Conservation (phyloP, 2,888 invertebrate genomes). For the Chydorus sphaericus region DNA sequence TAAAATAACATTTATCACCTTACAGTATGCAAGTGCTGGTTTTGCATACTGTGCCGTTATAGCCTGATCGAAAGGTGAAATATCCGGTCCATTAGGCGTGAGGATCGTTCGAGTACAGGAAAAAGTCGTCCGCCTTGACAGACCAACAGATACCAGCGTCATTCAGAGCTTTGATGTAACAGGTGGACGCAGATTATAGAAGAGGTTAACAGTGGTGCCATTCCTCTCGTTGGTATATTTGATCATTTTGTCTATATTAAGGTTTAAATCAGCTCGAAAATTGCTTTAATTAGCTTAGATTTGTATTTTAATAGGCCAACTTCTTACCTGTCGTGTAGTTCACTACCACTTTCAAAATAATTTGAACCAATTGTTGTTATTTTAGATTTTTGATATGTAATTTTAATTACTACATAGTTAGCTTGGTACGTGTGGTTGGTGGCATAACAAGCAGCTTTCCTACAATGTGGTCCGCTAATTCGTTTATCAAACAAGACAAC, state of each 20-base stretch:
- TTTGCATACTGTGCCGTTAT: constrained; percentile 58
- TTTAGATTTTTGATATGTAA: background rate
- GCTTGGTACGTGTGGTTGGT: constrained; percentile 44
- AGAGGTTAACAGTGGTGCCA: constrained; percentile 51
- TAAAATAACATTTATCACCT: background rate
- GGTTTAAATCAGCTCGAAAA: constrained; percentile 43
- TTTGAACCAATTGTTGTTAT: background rate
- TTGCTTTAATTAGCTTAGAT: constrained; percentile 15
- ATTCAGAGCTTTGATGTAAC: constrained; percentile 63
- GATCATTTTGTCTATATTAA: constrained; percentile 74
- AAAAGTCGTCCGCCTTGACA: constrained; percentile 70
- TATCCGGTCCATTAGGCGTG: constrained; percentile 91
- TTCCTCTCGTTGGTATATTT: constrained; percentile 45
- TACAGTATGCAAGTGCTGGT: constrained; percentile 59
- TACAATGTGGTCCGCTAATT: constrained; percentile 19
- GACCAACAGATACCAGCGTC: constrained; percentile 43
- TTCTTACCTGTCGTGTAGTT: constrained; percentile 37
- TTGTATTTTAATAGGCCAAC: constrained; percentile 30
- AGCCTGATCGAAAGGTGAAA: constrained; percentile 63
- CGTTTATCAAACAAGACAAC: constrained; percentile 28
- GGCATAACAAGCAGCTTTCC: background rate
- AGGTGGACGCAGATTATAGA: constrained; percentile 63
- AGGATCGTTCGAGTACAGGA: constrained; percentile 74
- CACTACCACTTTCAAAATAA: constrained; percentile 47
- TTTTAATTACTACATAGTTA: constrained; percentile 44